Base-by-base conservation (phyloP, 1,140 invertebrate genomes). In the Stegodyphus mimosarum region DNA sequence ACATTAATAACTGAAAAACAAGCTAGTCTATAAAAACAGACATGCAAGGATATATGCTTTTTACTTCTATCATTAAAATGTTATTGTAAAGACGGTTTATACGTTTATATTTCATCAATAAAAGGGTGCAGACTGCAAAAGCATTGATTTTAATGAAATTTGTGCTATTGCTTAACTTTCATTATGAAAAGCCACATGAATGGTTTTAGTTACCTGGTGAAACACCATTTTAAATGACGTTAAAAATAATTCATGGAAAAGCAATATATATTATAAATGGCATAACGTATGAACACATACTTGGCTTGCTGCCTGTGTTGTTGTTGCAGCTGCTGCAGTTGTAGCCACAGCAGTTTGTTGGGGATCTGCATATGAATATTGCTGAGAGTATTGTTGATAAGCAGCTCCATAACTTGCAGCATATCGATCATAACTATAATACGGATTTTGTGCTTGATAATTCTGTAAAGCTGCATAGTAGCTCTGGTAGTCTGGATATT, bases 401-500 rank as follows among this genome's bases (percentile, higher is more conserved):
- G 33, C 33, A 7, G 73, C 73, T 11, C 73, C 74, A 63, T 78
- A 77, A n/a, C 64, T 66, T 48, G 51, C 78, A 85, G 77, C 77
- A 10, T 69, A 66, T 18, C 77, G 83, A 49, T 85, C 83, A 85
- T 85, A 85, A 33, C 60, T 67, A 77, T 85, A 85, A 15, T 85
- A 78, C 15, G 81, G 72, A 70, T 75, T 83, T 17, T 86, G 85
- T 10, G 48, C 15, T 15, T 86, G 85, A 63, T 86, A 86, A 75
- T 67, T 80, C 49, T 87, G 86, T 79, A 79, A 87, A 48, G 86
- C 86, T 17, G 86, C 86, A 69, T 87, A 87, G 48, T 87, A 87
- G n/a, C 79, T 87, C 66, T 71, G 70, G 18, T 87, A 87, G 18
- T 87, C 86, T 33, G 85, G 85, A 55, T 81, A 83, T 48, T 86